Evolutionary conservation across 2,113 vertebrate genomes (phyloP).

Genomic region (Cyphomyrus discorhynchus): DNA sequence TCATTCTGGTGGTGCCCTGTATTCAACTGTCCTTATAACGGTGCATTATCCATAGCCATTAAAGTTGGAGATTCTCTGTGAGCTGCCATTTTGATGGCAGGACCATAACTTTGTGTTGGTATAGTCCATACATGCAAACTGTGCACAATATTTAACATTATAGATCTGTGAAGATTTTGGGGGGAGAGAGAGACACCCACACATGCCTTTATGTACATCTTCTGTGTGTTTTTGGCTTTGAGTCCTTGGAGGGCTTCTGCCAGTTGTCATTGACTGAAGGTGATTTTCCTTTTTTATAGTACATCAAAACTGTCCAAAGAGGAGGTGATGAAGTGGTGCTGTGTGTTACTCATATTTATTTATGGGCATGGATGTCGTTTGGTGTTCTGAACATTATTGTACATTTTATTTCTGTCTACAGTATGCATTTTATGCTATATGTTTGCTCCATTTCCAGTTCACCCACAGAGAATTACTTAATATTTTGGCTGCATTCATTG

Average conservation of each 20-base stretch:
- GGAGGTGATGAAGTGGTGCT: not conserved
- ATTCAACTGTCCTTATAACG: slow-evolving; percentile 51
- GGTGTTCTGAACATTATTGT: not conserved
- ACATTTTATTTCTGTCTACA: not conserved
- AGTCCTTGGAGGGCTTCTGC: not conserved
- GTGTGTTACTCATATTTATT: not conserved
- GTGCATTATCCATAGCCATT: slow-evolving; percentile 68
- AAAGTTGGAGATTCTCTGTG: slow-evolving; percentile 30
- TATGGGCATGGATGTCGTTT: not conserved
- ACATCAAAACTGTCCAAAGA: not conserved
- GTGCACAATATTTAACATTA: not conserved
- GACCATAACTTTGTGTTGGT: not conserved
- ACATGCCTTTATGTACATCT: not conserved
- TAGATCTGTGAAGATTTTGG: not conserved
- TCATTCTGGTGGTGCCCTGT: slow-evolving; percentile 45
- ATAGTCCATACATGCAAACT: not conserved
- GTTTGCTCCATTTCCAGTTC: not conserved
- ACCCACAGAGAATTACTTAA: not conserved
- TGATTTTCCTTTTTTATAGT: not conserved
- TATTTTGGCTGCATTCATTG: not conserved
- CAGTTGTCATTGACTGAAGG: not conserved
- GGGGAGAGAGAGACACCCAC: not conserved
- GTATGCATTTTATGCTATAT: not conserved
- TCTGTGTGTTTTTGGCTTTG: not conserved
- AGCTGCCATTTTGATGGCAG: slow-evolving; percentile 26